Base-by-base conservation (phyloP, 2,888 invertebrate genomes). In the Drosophila cracens region DNA sequence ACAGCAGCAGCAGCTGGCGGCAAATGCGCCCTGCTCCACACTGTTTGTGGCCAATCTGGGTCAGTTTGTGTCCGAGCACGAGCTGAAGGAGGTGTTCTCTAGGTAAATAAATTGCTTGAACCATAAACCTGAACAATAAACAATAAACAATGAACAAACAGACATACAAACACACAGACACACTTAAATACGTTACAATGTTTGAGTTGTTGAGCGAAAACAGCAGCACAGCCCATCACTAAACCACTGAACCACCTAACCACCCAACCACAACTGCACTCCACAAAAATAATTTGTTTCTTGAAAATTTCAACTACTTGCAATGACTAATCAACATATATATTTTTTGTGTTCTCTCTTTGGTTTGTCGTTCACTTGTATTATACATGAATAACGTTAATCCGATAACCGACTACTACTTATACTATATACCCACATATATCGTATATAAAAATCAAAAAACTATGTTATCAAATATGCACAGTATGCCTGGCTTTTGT, bases 21-120 rank as follows among this genome's bases (percentile, higher is more conserved):
- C 95, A 63, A 96, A 97, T 93, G 96, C 97, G 87, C 98, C 98
- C 89, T 99, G 98, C 95, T 98, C 98, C 91, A 99, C 99, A 86
- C 96, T 99, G 86, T 99, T 99, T 94, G 99, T 99, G 93, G 99
- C 99, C 92, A 99, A 99, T 94, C 95, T 99, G 92, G 99, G 99
- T 87, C 98, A 98, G 94, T 98, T 98, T 94, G 98, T 99, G 92
- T 98, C 98, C 86, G 99, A 99, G 94, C 99, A 99, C 93, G 99
- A 99, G 94, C 96, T 99, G 89, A 99, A 99, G 95, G 98, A 99
- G 94, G 97, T 99, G 93, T 99, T 99, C 94, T 97, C 97, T 96
- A 98, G 98, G 98, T 99, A 86, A 86, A 62, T 82, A 43, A 48
- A 57, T n/a, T 7, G 36, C 29, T 36, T 48, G 6, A 29, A n/a